Percentiles rank a stretch among this genome's conserved stretches.
phyloP scores from a whole-genome alignment of 2,888 invertebrate genomes.

The Hermodice carunculata region DNA sequence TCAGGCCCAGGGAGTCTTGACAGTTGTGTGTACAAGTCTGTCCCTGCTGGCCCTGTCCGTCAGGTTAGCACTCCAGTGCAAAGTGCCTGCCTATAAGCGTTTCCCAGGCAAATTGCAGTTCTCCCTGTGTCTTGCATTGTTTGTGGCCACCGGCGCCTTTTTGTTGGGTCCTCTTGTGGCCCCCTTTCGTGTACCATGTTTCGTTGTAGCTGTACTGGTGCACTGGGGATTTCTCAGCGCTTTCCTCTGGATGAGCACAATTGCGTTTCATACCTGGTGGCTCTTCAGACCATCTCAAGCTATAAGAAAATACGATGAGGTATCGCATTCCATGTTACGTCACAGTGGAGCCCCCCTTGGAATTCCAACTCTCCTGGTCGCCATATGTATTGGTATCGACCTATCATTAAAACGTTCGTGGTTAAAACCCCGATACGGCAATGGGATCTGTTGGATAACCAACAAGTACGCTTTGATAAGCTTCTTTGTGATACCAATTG shows the following conservation, averaged over 20 bases:
- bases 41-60: neutral
- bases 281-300: neutral
- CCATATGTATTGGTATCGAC: neutral
- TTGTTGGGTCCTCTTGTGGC: neutral
- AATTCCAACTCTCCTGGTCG: neutral
- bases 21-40: neutral
- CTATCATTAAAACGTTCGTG: neutral
- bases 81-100: neutral
- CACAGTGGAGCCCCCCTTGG: neutral
- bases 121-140: neutral
- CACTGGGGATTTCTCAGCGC: constrained; percentile 5
- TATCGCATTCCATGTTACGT: neutral
- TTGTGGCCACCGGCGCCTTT: neutral
- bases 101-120: constrained; percentile 7
- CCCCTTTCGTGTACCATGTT: neutral
- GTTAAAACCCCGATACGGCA: constrained; percentile 1
- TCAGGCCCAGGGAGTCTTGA: neutral
- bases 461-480: constrained; percentile 1
- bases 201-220: neutral
- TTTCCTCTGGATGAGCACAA: neutral
- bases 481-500: constrained; percentile 3
- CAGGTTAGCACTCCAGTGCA: neutral
- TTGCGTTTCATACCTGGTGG: constrained; percentile 1
- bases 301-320: neutral
- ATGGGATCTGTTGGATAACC: constrained; percentile 3